These are phyloP conservation scores for Chymomyza caudatula DNA, from an alignment of 2,888 invertebrate genomes.

Conservation along the genomic window DNA sequence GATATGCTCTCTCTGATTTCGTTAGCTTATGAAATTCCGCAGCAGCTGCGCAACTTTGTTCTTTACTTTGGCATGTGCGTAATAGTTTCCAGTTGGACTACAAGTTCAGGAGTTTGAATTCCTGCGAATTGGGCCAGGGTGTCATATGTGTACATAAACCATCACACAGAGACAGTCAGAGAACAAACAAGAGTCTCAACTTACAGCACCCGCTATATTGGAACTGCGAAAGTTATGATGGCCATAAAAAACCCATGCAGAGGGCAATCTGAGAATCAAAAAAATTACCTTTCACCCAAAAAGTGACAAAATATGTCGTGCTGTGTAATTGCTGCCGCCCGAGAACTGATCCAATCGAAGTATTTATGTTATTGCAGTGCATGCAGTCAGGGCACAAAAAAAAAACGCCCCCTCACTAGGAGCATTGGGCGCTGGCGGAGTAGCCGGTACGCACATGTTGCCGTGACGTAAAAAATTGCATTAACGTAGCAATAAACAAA, in stretches of 20 bases:
- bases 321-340: constrained; percentile 69
- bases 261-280: constrained; percentile 1
- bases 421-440: not conserved
- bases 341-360: constrained; percentile 51
- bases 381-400: constrained; percentile 2
- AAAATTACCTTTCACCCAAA: constrained; percentile 19
- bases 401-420: too few relatives aligned
- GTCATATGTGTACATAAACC: too few relatives aligned
- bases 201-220: not conserved
- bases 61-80: constrained; percentile 59
- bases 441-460: constrained; percentile 2
- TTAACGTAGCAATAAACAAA: constrained; percentile 69
- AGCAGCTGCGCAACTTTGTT: constrained; percentile 62
- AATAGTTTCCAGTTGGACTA: constrained; percentile 24
- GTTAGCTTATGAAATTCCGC: constrained; percentile 46
- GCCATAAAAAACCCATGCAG: constrained; percentile 48
- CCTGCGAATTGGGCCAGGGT: not conserved
- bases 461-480: constrained; percentile 64
- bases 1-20: constrained; percentile 43
- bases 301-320: constrained; percentile 74
- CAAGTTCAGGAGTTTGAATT: not conserved
- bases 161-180: too few relatives aligned
- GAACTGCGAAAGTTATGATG: constrained; percentile 35
- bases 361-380: constrained; percentile 67
- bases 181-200: not conserved